Evolutionary conservation across 2,888 invertebrate species (phyloP), one percentile per base, ranked within the genome.

Genomic region (Agriotes lineatus): DNA sequence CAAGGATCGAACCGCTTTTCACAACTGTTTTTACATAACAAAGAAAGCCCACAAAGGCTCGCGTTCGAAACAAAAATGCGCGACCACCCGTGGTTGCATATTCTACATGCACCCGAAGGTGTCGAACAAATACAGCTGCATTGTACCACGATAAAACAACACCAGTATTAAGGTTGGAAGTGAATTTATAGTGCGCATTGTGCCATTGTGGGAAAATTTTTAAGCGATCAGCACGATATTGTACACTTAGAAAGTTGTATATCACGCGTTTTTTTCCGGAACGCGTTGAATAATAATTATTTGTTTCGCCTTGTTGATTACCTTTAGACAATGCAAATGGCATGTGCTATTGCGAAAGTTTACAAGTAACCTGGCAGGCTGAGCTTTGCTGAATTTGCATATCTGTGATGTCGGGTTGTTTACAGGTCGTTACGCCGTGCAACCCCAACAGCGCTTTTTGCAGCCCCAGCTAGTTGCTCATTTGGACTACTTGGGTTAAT

Each of bases 181-280:
- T 18, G 33, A 33, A 52, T 52, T 52, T 52, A 52, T 52, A 19
- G 52, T 48, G 12, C 33, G 3, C 48, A 48, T 22, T 48, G 22
- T 12, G 14, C 12, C 14, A 52, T 35, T 52, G 52, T 52, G 33
- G 30, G 12, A 48, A 33, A 52, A 25, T 52, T 52, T 52, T 52
- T 52, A 16, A 33, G 16, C 16, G 33, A 48, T 48, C 25, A 12
- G 12, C 48, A 48, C 48, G 20, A 52, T 52, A 33, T 18, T 52
- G 52, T 35, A 52, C 52, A 52, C 52, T n/a, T 52, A 33, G 52
- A 52, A 52, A 52, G 52, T 52, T 52, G 33, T 52, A 52, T 52
- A 33, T 52, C 52, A 33, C 16, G 18, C 18, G 0, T 12, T 48
- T 48, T 50, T 52, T 52, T 52, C 4, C 16, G 18, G 18, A 22